These are phyloP conservation scores for Andrena flavipes DNA, from an alignment of 2,888 invertebrate species.

Conservation along the genomic window DNA sequence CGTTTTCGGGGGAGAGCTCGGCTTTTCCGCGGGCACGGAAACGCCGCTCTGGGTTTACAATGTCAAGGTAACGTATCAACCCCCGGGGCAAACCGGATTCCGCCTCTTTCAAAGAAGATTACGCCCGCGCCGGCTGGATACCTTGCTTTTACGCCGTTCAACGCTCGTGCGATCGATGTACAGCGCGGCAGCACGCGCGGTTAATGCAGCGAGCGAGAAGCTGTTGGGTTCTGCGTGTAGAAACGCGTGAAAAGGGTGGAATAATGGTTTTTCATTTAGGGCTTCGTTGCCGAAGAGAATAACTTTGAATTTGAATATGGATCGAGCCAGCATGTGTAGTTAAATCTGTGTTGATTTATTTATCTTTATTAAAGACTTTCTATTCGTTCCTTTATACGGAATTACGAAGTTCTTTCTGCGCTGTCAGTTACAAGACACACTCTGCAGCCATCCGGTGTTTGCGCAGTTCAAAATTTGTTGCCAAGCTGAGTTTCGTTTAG, in stretches of 20 bases:
- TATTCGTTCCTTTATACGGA: too few species aligned
- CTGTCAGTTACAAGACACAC: not conserved
- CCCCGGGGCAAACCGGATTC: conserved; percentile 3
- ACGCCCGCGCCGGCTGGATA: not conserved
- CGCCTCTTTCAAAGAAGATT: conserved; percentile 2
- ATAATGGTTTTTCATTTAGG: not conserved
- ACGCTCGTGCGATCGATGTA: conserved; percentile 8
- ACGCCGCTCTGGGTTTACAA: conserved; percentile 95
- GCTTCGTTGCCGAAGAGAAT: too few species aligned
- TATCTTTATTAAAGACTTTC: too few species aligned
- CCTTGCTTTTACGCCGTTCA: not conserved
- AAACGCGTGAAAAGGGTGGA: not conserved
- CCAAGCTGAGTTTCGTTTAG: conserved; percentile 38
- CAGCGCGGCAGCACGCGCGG: not conserved
- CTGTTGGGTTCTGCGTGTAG: not conserved
- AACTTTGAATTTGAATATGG: too few species aligned
- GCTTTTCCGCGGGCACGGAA: conserved; percentile 91
- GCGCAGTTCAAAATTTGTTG: conserved; percentile 33
- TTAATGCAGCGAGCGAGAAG: not conserved
- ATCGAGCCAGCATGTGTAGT: too few species aligned
- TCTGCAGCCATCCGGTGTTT: not conserved
- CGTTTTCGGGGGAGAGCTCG: conserved; percentile 95
- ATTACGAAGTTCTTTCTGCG: too few species aligned
- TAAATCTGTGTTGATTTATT: too few species aligned
- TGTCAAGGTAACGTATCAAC: conserved; percentile 87